phyloP scores from a whole-genome alignment of 2,113 vertebrate genomes.

The Pseudopodoces humilis region DNA sequence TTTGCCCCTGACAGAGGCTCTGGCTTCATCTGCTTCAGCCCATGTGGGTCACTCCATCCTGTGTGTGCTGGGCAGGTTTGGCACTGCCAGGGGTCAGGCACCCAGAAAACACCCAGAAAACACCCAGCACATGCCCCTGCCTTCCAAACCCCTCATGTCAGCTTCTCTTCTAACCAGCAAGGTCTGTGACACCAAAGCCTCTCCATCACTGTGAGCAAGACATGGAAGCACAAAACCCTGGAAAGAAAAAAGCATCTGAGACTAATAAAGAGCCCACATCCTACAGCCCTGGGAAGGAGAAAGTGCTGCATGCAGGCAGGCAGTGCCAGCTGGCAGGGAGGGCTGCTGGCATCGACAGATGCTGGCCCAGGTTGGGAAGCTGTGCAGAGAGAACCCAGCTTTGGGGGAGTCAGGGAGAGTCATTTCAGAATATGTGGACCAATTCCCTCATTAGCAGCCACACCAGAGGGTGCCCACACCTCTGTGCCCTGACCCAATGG shows the following conservation, averaged over 20 bases:
- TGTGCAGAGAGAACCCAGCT: neutral
- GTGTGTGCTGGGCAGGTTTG: neutral
- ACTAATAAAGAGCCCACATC: neutral
- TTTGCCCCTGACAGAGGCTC: neutral
- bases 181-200: neutral
- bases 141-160: neutral
- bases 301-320: neutral
- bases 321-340: neutral
- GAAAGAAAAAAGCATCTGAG: slow-evolving; percentile 9
- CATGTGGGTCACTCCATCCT: neutral
- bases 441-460: neutral
- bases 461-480: neutral
- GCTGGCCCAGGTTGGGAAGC: neutral
- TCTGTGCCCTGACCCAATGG: neutral
- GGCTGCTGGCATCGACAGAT: neutral
- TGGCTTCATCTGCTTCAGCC: neutral
- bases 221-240: neutral
- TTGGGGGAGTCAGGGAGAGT: neutral
- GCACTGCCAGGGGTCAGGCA: neutral
- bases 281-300: neutral
- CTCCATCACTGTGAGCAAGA: neutral
- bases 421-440: neutral
- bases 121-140: fast-evolving
- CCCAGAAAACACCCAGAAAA: neutral
- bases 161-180: neutral